phyloP scores from a whole-genome alignment of 1,140 invertebrate genomes.

The Notospermus geniculatus region DNA sequence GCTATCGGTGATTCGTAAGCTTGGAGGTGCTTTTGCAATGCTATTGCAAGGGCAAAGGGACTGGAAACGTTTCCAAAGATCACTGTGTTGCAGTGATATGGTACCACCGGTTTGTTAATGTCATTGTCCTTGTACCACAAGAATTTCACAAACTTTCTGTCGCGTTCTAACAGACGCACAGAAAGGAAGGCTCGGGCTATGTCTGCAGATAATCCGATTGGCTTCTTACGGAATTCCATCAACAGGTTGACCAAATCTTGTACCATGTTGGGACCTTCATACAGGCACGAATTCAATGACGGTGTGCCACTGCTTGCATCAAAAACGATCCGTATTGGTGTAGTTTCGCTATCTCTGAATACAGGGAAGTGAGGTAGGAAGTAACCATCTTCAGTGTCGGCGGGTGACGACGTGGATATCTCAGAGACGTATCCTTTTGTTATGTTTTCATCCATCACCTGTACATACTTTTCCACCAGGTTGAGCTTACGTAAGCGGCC shows the following conservation, averaged over 20 bases:
- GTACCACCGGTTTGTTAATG: neutral
- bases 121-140: slow-evolving; percentile 6
- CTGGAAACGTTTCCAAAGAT: slow-evolving; percentile 6
- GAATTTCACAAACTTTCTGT: neutral
- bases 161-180: neutral
- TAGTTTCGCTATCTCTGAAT: slow-evolving; percentile 7
- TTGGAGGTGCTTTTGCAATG: neutral
- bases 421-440: neutral
- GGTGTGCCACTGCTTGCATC: slow-evolving; percentile 5
- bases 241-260: neutral
- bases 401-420: neutral
- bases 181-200: slow-evolving; percentile 4
- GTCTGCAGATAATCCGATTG: neutral
- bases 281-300: neutral
- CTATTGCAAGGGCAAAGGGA: neutral
- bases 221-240: neutral
- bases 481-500: neutral
- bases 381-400: neutral
- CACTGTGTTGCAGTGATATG: slow-evolving; percentile 5
- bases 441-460: slow-evolving; percentile 4
- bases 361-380: slow-evolving; percentile 3
- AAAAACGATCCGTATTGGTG: neutral
- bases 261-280: slow-evolving; percentile 3
- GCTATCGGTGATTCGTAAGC: neutral
- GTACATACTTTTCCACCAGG: neutral